A percentile compares a stretch with the other conserved stretches of the same genome.
Evolutionary conservation across 2,797 vertebrate species (phyloP).

Genomic region (Lemur catta): DNA sequence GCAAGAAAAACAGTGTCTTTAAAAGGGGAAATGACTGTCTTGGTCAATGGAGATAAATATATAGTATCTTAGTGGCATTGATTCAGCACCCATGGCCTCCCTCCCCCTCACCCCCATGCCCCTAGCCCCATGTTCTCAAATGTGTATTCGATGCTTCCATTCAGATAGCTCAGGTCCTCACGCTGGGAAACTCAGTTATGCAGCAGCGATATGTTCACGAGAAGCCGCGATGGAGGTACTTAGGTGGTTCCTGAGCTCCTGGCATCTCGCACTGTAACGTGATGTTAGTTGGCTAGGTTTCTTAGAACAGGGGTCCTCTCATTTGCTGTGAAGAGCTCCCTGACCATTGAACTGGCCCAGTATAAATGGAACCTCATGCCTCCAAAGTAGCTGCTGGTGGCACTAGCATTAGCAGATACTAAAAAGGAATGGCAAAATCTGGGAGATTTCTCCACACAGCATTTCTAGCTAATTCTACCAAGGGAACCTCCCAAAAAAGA

Average conservation of each 20-base stretch:
- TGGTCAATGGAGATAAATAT: background rate
- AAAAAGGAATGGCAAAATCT: background rate
- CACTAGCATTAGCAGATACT: background rate
- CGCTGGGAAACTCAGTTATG: background rate
- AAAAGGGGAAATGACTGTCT: background rate
- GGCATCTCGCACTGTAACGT: background rate
- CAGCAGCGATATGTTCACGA: background rate
- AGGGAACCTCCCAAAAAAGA: background rate
- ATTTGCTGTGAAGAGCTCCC: background rate
- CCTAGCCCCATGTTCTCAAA: background rate
- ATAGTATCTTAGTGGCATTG: background rate
- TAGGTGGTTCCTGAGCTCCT: background rate
- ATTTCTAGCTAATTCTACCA: conserved; percentile 31
- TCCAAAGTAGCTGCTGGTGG: background rate
- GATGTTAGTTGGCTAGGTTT: background rate
- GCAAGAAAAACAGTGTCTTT: background rate
- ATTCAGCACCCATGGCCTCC: background rate
- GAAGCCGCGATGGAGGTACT: background rate
- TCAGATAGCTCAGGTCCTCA: background rate
- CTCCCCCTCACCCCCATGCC: too few species aligned
- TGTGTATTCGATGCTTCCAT: background rate
- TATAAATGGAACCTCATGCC: background rate
- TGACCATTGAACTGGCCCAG: background rate
- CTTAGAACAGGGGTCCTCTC: background rate
- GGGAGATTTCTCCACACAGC: background rate